Percentiles rank a stretch among this genome's conserved stretches.
phyloP scores from a whole-genome alignment of 1,140 invertebrate genomes.

The Atta colombica region DNA sequence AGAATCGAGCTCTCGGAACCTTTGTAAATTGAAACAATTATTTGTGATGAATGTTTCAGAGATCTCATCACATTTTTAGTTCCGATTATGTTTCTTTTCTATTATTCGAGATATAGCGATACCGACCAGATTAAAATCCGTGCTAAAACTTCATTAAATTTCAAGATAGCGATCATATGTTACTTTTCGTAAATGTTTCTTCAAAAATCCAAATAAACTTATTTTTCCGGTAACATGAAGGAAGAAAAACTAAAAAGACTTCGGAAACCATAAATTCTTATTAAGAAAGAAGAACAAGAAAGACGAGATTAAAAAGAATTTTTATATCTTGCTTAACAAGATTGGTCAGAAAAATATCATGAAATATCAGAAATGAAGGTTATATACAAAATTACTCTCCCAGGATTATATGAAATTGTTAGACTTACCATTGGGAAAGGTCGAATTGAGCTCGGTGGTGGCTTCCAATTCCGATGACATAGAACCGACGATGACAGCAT shows the following conservation, averaged over 20 bases:
- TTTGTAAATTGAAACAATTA: slow-evolving; percentile 27
- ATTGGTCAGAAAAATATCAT: too few relatives aligned
- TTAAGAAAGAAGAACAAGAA: not conserved
- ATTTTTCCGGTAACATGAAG: not conserved
- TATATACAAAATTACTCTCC: too few relatives aligned
- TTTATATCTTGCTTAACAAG: slow-evolving; percentile 21
- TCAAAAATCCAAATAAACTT: not conserved
- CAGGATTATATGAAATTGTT: slow-evolving; percentile 28
- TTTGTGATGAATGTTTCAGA: slow-evolving; percentile 24
- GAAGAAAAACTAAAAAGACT: not conserved
- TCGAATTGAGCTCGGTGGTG: slow-evolving; percentile 81
- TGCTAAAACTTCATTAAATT: not conserved
- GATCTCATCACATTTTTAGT: not conserved
- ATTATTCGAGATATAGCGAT: not conserved
- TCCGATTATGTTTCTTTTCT: not conserved
- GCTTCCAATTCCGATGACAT: slow-evolving; percentile 79
- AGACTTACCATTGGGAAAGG: slow-evolving; percentile 79
- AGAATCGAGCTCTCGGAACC: not conserved
- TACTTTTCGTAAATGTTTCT: not conserved
- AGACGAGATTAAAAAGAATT: not conserved
- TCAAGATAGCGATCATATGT: not conserved
- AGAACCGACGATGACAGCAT: slow-evolving; percentile 78
- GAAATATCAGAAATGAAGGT: not conserved
- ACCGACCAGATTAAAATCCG: not conserved
- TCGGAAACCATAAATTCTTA: slow-evolving; percentile 2